Conservation (phyloP, 2,797 vertebrate genomes). For the Eleutherodactylus coqui region DNA sequence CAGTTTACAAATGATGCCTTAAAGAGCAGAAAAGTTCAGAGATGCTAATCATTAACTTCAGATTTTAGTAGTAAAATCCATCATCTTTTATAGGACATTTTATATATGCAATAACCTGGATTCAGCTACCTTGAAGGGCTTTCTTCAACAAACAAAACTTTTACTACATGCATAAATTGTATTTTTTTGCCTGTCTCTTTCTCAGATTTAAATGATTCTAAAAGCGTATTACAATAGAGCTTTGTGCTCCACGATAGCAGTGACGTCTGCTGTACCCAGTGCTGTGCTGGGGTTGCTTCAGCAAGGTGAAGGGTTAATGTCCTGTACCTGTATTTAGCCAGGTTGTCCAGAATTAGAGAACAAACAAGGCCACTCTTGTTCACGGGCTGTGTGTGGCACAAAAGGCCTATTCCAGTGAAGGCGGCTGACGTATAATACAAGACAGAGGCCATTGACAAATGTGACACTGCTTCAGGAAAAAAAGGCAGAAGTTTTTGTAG, state of each 20-base stretch:
- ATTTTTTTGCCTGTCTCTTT: constrained; percentile 36
- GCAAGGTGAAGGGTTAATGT: neutral
- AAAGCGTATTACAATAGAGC: constrained; percentile 34
- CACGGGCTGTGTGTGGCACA: no score
- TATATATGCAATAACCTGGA: constrained; percentile 57
- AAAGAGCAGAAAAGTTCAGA: constrained; percentile 57
- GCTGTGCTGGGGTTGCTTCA: neutral
- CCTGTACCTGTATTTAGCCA: neutral
- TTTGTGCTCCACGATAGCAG: neutral
- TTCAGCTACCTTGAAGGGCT: constrained; percentile 54
- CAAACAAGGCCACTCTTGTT: no score
- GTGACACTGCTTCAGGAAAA: no score
- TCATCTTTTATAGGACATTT: constrained; percentile 50
- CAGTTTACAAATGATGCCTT: constrained; percentile 61
- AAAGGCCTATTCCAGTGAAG: no score
- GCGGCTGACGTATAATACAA: no score
- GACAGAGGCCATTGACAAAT: no score
- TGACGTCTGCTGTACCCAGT: neutral
- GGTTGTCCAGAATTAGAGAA: no score
- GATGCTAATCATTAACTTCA: constrained; percentile 61
- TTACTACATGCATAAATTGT: constrained; percentile 55
- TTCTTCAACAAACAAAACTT: constrained; percentile 52
- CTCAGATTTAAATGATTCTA: constrained; percentile 39
- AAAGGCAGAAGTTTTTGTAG: no score
- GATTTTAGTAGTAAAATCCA: constrained; percentile 61